These are phyloP conservation scores for Drosophila setifemur DNA, from an alignment of 1,140 invertebrate species.

Conservation along the genomic window DNA sequence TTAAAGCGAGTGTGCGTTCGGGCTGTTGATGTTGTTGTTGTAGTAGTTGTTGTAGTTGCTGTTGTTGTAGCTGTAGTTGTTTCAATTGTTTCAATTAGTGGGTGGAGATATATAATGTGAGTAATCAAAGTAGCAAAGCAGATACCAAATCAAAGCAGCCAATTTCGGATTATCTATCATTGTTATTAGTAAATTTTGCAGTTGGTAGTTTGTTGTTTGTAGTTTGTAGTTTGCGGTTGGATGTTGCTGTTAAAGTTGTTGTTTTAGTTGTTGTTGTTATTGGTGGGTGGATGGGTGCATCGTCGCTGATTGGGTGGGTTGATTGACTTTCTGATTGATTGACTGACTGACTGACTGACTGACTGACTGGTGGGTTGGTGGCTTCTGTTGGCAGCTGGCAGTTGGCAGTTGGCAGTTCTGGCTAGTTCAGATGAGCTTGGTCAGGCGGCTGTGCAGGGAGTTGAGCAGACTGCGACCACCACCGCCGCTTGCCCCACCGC, in stretches of 20 bases:
- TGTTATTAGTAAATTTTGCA: slow-evolving; percentile 38
- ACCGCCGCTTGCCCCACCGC: slow-evolving; percentile 15
- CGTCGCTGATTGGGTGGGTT: slow-evolving; percentile 17
- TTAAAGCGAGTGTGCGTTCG: slow-evolving; percentile 41
- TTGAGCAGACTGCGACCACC: slow-evolving; percentile 63
- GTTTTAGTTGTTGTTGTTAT: slow-evolving; percentile 1
- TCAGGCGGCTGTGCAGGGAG: slow-evolving; percentile 76
- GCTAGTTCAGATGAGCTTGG: slow-evolving; percentile 67
- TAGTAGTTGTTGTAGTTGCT: slow-evolving; percentile 24
- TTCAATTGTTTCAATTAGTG: slow-evolving; percentile 24
- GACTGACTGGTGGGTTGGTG: too few relatives aligned
- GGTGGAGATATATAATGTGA: slow-evolving; percentile 13
- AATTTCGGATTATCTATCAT: slow-evolving; percentile 44
- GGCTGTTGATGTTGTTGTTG: slow-evolving; percentile 45
- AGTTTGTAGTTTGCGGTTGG: background rate
- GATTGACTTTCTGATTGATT: background rate
- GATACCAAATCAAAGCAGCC: slow-evolving; percentile 70
- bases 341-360: background rate
- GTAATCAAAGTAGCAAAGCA: slow-evolving; percentile 55
- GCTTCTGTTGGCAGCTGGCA: background rate
- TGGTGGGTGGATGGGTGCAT: slow-evolving; percentile 25
- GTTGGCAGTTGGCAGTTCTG: background rate
- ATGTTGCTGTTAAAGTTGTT: background rate
- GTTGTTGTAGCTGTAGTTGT: background rate
- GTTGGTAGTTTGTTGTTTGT: slow-evolving; percentile 20